Conservation (phyloP, 2,797 vertebrate genomes). For the Muscicapa comitata region DNA sequence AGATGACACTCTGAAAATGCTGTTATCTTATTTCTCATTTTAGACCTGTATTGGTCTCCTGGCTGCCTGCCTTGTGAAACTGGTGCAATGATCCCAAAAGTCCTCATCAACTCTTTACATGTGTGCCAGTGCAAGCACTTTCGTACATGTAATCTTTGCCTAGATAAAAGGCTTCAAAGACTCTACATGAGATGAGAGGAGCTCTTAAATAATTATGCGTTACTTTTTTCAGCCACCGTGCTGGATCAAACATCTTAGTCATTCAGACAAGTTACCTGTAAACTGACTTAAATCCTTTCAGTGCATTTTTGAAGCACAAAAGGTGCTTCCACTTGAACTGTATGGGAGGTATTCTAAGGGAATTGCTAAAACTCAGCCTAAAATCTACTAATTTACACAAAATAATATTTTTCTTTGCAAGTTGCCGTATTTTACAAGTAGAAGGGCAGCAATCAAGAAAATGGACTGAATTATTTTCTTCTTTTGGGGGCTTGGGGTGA, state of each 20-base stretch:
- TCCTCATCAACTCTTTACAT: not conserved
- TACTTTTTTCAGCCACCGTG: not conserved
- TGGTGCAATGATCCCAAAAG: not conserved
- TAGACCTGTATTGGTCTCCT: not conserved
- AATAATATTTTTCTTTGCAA: not conserved
- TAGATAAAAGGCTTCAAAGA: not conserved
- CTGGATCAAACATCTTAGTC: not conserved
- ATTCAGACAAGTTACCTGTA: not conserved
- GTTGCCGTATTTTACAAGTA: not conserved
- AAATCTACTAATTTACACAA: not conserved
- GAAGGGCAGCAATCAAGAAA: not conserved
- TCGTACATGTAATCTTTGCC: not conserved
- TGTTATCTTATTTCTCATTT: not conserved
- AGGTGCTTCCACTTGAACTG: not conserved
- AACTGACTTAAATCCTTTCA: not conserved
- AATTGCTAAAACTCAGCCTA: not conserved
- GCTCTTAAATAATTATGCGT: not conserved
- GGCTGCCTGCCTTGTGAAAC: not conserved
- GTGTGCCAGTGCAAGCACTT: not conserved
- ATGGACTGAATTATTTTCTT: not conserved
- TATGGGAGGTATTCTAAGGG: not conserved
- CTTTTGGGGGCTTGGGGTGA: fast-evolving
- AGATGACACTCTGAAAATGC: not conserved
- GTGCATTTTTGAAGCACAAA: not conserved
- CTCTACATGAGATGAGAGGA: not conserved